Percentiles rank a stretch among this genome's conserved stretches.
Conservation (phyloP, 2,113 vertebrate species). For the Ophthalmolycus amberensis region DNA sequence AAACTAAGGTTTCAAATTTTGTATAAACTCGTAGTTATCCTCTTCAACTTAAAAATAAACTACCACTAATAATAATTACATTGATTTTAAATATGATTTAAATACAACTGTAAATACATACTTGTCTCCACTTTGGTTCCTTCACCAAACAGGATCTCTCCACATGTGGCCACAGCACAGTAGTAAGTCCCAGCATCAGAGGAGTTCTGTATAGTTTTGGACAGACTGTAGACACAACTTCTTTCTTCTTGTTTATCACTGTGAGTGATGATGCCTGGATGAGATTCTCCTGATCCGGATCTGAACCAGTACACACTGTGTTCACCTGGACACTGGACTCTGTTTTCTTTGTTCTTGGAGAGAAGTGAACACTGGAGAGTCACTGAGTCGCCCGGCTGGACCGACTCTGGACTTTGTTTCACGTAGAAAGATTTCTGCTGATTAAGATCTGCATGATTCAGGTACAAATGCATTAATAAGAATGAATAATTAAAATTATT, state of each 20-base stretch:
- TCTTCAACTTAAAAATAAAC: too few relatives aligned
- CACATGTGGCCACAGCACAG: slow-evolving; percentile 14
- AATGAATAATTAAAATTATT: too few relatives aligned
- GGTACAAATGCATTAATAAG: too few relatives aligned
- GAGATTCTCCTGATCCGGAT: slow-evolving; percentile 18
- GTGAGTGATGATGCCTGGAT: slow-evolving; percentile 24
- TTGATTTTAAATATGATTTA: too few relatives aligned
- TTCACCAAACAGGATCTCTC: slow-evolving; percentile 17
- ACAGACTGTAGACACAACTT: slow-evolving; percentile 58
- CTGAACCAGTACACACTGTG: slow-evolving; percentile 53
- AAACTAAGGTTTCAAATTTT: too few relatives aligned
- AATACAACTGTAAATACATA: not conserved
- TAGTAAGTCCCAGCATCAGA: slow-evolving; percentile 21
- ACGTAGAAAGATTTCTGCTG: not conserved
- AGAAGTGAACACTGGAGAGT: slow-evolving; percentile 65
- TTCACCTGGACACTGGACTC: slow-evolving; percentile 34
- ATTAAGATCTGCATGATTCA: slow-evolving; percentile 22
- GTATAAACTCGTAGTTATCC: too few relatives aligned
- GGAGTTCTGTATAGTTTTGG: slow-evolving; percentile 37
- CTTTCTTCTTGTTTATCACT: not conserved
- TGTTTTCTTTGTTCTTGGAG: slow-evolving; percentile 9
- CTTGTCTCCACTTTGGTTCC: not conserved
- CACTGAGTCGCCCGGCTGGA: slow-evolving; percentile 9
- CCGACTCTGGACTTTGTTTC: slow-evolving; percentile 29
- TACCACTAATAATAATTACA: too few relatives aligned